Base-by-base conservation (phyloP, 1,140 invertebrate genomes). In the Platyscapa corneri region DNA sequence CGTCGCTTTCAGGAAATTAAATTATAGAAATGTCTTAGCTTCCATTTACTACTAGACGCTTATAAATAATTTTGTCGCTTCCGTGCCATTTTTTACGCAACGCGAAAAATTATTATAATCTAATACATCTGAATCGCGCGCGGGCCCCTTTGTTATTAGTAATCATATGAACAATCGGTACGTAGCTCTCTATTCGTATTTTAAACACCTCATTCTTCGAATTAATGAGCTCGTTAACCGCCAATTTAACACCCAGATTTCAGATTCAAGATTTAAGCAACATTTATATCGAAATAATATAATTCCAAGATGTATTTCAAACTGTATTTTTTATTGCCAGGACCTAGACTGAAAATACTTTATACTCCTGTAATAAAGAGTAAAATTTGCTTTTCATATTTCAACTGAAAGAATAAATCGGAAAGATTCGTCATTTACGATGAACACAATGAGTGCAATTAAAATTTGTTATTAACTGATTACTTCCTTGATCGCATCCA, bases 401-500 rank as follows among this genome's bases (percentile, higher is more conserved):
- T n/a, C 23, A n/a, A 42, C 1, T n/a, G n/a, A 39, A 10, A n/a
- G n/a, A n/a, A n/a, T n/a, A 74, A 42, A 42, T 74, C 20, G 1
- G 42, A 74, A 42, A 42, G 1, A 23, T 37, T 23, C 34, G 18
- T 7, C 37, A 70, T 70, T 39, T 37, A 37, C 1, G 8, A 42
- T 79, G 23, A 34, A 79, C 1, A 77, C 30, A 77, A 53, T 53
- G n/a, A 46, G 2, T 16, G 42, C 20, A 65, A 79, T 79, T 79
- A 79, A 65, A 79, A 79, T 65, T 64, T 32, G 7, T 34, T 34
- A 79, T 39, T 64, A n/a, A 30, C 16, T 65, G 6, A 16, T 81
- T 27, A 23, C 64, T 80, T 80, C 78, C 65, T 49, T 49, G 64
- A 53, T 49, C 39, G 30, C 37, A 81, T 8, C 39, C 64, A 70